Base-by-base conservation (phyloP, 2,797 vertebrate species). In the Hylomyscus alleni region DNA sequence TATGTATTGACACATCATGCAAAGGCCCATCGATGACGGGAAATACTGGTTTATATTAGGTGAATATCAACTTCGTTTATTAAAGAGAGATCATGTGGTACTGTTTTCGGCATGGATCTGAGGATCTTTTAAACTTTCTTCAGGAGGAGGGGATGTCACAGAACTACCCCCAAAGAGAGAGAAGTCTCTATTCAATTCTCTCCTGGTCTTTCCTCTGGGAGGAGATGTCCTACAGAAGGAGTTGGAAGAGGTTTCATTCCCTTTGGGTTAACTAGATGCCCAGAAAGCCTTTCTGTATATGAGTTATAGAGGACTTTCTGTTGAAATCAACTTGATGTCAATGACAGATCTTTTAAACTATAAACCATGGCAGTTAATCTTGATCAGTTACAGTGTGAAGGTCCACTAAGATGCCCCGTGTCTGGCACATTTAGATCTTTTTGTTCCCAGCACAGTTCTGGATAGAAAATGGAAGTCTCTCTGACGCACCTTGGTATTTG, bases 191-290 rank as follows among this genome's bases (percentile, higher is more conserved):
- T 31, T n/a, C 31, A 24, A 8, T 82, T 84, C 58, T 37, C 65
- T 77, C 29, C 73, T 52, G 26, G 6, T 90, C 65, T 93, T 67
- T 88, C 22, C 44, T 54, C 47, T 95, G 77, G 13, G 11, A 54
- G 67, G 56, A 91, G 73, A 94, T 84, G 8, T 37, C 87, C 72
- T 19, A 6, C 58, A 86, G 56, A 73, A 1, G 34, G 31, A 58
- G 60, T 82, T 91, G 56, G 85, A 91, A 34, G 31, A 89, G 34
- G 37, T 15, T 40, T 84, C 4, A 9, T 72, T 84, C 62, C 76
- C 96, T 93, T 95, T 93, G 37, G 52, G 73, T 95, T 34, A 78
- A 72, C 56, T 34, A 29, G 13, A 67, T 85, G 73, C 77, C n/a
- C 17, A 60, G 47, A 88, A 83, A 89, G 8, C 52, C 69, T 72